A percentile compares a stretch with the other conserved stretches of the same genome.
These are phyloP conservation scores for Coptodon bakossiorum DNA, from an alignment of 2,113 vertebrate species.

Conservation along the genomic window DNA sequence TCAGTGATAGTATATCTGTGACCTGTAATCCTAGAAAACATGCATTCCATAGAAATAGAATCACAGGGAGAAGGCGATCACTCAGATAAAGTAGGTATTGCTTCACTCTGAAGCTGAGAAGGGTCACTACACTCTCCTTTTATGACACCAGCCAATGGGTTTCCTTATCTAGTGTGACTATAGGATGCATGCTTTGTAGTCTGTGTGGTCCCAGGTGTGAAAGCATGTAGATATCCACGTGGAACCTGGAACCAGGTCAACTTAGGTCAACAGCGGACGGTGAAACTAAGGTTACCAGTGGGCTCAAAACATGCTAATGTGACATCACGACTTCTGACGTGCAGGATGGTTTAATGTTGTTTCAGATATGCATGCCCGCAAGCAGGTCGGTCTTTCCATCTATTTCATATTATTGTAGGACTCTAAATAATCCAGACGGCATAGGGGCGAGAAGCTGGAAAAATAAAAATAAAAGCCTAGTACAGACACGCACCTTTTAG, in stretches of 20 bases:
- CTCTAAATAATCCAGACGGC: neutral
- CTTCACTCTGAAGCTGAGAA: neutral
- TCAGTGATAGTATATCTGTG: neutral
- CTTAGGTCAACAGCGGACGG: accelerated
- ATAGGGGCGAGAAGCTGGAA: neutral
- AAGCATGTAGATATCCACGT: neutral
- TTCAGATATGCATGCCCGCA: neutral
- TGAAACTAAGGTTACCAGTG: neutral
- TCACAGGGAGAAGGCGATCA: neutral
- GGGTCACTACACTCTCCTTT: neutral
- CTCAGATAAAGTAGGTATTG: neutral
- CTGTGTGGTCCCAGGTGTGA: neutral
- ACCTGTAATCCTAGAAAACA: neutral
- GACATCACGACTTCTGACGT: neutral
- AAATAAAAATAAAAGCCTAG: neutral
- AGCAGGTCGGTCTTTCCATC: neutral
- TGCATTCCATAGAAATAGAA: neutral
- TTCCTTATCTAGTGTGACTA: neutral
- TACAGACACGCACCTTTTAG: neutral
- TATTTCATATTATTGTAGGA: neutral
- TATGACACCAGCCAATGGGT: neutral
- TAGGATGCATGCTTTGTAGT: neutral
- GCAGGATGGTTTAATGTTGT: neutral
- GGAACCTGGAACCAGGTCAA: neutral
- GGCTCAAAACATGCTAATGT: neutral